Conservation (phyloP, 2,113 vertebrate genomes). For the Forbesichthys agassizii region DNA sequence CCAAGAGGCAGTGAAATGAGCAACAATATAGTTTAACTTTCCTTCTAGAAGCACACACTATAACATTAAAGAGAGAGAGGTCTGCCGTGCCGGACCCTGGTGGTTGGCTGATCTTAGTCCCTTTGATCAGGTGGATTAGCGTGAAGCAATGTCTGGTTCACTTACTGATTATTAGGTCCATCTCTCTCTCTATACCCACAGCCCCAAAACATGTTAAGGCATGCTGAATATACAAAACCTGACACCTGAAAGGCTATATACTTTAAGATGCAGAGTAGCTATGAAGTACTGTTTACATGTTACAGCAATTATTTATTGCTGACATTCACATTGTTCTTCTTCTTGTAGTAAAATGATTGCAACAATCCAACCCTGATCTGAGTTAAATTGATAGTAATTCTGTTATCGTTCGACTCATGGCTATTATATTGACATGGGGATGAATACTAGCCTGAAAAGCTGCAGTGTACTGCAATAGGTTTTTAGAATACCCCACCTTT, state of each 20-base stretch:
- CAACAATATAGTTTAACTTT: not conserved
- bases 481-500: not conserved
- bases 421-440: conserved; percentile 6
- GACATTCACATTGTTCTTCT: no score
- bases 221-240: conserved; percentile 37
- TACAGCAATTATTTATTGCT: no score
- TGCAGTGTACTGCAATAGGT: no score
- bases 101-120: conserved; percentile 27
- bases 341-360: conserved; percentile 8
- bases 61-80: conserved; percentile 31
- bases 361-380: conserved; percentile 7
- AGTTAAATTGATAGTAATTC: not conserved
- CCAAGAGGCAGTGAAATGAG: not conserved
- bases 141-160: conserved; percentile 45
- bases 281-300: no score
- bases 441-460: not conserved
- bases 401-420: no score
- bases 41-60: conserved; percentile 10
- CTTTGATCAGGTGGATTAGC: conserved; percentile 71
- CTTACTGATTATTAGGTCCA: conserved; percentile 33
- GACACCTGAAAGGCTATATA: conserved; percentile 19
- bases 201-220: conserved; percentile 17
- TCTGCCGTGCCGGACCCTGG: conserved; percentile 42
- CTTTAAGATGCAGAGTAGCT: not conserved
- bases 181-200: conserved; percentile 10